Evolutionary conservation across 1,140 invertebrate species (phyloP), one percentile per base, ranked within the genome.

Genomic region (Leptinotarsa undecemlineata): DNA sequence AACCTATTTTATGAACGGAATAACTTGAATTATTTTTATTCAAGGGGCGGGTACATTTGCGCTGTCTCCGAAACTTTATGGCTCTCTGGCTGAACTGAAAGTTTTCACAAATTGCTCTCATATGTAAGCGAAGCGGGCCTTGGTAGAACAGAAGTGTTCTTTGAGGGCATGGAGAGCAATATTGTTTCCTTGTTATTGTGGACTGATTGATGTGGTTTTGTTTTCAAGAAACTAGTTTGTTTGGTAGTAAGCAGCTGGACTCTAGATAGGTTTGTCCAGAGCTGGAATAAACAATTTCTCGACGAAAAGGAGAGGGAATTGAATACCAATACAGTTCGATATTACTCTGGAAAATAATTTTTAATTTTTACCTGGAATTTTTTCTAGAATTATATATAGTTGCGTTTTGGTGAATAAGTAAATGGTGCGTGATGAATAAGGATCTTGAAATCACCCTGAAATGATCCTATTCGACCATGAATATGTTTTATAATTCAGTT

Each of bases 21-120:
- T 69, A 69, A 69, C 68, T 69, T 69, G 23, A 69, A 69, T 48
- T 69, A 69, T 69, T 69, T 51, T 51, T 51, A 69, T 69, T 48
- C 48, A 17, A 48, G 68, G 68, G 68, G 33, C 48, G 48, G 17
- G 3, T 69, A 69, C 42, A 42, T 69, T 48, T 48, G 3, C 14
- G 68, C n/a, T 48, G 33, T 69, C 42, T 69, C 42, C 15, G 33
- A 42, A 20, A 69, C 26, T 48, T 68, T 47, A 47, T 69, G 13
- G 48, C 48, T 69, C 48, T 69, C 33, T 20, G 15, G 42, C 68
- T 69, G 68, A 69, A 69, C 68, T 21, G 19, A 51, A 69, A 69
- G 42, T 69, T 69, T 69, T 48, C 48, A 51, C 68, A 69, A 69
- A 69, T 69, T 69, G 68, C 68, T 42, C 33, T 69, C 33, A 69